These are phyloP conservation scores for Drosophila chauvacae DNA, from an alignment of 1,140 invertebrate species.

Conservation along the genomic window DNA sequence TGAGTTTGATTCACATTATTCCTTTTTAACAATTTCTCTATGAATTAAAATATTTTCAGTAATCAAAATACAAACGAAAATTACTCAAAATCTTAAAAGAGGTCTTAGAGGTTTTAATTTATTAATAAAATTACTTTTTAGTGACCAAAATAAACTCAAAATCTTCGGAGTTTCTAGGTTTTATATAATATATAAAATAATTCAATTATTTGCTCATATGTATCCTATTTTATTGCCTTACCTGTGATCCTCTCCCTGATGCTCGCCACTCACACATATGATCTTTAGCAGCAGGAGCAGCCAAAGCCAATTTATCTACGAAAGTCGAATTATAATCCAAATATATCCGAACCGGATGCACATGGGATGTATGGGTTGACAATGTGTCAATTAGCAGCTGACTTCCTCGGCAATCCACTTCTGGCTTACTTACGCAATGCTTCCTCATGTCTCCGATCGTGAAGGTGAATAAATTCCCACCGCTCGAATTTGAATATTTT, in stretches of 20 bases:
- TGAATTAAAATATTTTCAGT: neutral
- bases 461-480: conserved; percentile 33
- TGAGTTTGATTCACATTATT: neutral
- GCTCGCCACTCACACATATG: conserved; percentile 39
- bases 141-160: neutral
- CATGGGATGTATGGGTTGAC: conserved; percentile 2
- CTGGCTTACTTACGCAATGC: conserved; percentile 74
- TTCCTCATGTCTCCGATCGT: conserved; percentile 59
- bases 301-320: conserved; percentile 57
- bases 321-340: conserved; percentile 23
- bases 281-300: conserved; percentile 52
- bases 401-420: conserved; percentile 41
- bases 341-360: conserved; percentile 27
- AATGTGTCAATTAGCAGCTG: conserved; percentile 30
- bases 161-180: rapidly evolving
- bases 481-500: conserved; percentile 33
- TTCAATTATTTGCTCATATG: neutral
- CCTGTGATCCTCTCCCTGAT: conserved; percentile 67
- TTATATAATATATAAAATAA: no score
- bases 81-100: no score
- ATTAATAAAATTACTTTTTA: no score
- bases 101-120: neutral
- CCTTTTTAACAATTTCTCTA: no score
- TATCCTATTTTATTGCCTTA: conserved; percentile 6
- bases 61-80: neutral